Conservation (phyloP, 2,113 vertebrate genomes). For the Thalassoma bifasciatum region DNA sequence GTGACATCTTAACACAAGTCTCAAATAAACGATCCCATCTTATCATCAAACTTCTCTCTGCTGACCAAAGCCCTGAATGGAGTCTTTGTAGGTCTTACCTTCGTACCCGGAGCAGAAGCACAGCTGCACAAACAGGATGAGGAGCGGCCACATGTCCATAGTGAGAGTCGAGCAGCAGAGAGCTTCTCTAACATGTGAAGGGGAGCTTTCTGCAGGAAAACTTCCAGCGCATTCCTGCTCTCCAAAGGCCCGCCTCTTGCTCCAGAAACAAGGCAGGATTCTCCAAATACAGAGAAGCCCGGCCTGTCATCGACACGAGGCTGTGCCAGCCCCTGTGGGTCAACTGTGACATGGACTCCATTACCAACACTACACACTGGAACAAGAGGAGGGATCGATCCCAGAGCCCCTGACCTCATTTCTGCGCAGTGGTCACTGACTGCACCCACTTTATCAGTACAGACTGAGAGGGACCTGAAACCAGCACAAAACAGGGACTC, state of each 20-base stretch:
- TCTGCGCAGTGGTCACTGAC: neutral
- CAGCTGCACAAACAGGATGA: conserved; percentile 75
- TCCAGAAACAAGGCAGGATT: conserved; percentile 78
- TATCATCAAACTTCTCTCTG: neutral
- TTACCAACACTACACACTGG: neutral
- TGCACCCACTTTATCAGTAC: neutral
- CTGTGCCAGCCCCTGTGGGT: conserved; percentile 25
- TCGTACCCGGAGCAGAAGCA: conserved; percentile 77
- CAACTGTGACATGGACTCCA: conserved; percentile 19
- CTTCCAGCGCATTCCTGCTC: conserved; percentile 79
- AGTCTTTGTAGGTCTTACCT: conserved; percentile 71
- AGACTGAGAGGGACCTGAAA: no score
- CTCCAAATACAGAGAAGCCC: conserved; percentile 50
- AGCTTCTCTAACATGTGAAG: conserved; percentile 62
- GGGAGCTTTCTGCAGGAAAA: conserved; percentile 64
- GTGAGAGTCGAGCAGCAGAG: conserved; percentile 53
- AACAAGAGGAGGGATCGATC: neutral
- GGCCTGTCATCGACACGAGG: conserved; percentile 18
- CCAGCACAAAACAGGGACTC: no score
- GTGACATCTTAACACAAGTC: neutral
- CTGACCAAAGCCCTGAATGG: neutral
- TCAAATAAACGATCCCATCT: neutral
- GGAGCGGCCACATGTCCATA: conserved; percentile 80
- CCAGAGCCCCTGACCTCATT: neutral
- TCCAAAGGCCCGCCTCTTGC: conserved; percentile 79